A percentile compares a stretch with the other conserved stretches of the same genome.
These are phyloP conservation scores for Meteorus colon DNA, from an alignment of 2,888 invertebrate genomes.

Conservation along the genomic window DNA sequence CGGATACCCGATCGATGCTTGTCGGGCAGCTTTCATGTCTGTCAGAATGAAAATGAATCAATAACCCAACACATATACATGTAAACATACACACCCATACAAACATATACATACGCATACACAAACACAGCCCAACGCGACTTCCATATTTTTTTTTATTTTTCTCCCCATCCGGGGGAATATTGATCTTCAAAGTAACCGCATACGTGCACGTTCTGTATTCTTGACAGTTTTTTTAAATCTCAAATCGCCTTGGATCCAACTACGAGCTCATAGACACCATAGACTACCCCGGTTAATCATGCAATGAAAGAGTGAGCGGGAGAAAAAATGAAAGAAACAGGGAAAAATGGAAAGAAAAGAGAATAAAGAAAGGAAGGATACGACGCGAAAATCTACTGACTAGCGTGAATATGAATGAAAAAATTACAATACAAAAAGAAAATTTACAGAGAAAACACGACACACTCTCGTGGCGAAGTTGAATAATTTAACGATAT, in stretches of 20 bases:
- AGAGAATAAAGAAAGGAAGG: slow-evolving; percentile 52
- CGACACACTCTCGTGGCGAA: slow-evolving; percentile 18
- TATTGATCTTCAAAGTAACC: slow-evolving; percentile 53
- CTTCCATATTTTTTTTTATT: slow-evolving; percentile 20
- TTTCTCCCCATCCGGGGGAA: slow-evolving; percentile 35
- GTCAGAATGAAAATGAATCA: slow-evolving; percentile 26
- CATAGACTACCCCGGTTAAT: slow-evolving; percentile 62
- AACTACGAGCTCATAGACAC: slow-evolving; percentile 67
- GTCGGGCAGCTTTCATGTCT: slow-evolving; percentile 9
- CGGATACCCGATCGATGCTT: slow-evolving; percentile 39
- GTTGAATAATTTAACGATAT: background rate
- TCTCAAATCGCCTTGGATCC: slow-evolving; percentile 66
- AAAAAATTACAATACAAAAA: background rate
- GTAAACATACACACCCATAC: background rate
- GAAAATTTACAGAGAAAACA: background rate
- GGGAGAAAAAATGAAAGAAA: background rate
- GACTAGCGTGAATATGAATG: slow-evolving; percentile 36
- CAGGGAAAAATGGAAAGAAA: background rate
- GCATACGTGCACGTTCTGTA: slow-evolving; percentile 69
- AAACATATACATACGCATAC: background rate
- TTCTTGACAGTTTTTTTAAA: slow-evolving; percentile 72
- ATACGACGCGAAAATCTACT: slow-evolving; percentile 54
- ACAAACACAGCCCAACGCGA: slow-evolving; percentile 10
- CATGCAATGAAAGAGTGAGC: slow-evolving; percentile 60
- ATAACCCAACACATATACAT: slow-evolving; percentile 4